These are phyloP conservation scores for Spinus olivaceus DNA, from an alignment of 2,797 vertebrate genomes.

Conservation along the genomic window DNA sequence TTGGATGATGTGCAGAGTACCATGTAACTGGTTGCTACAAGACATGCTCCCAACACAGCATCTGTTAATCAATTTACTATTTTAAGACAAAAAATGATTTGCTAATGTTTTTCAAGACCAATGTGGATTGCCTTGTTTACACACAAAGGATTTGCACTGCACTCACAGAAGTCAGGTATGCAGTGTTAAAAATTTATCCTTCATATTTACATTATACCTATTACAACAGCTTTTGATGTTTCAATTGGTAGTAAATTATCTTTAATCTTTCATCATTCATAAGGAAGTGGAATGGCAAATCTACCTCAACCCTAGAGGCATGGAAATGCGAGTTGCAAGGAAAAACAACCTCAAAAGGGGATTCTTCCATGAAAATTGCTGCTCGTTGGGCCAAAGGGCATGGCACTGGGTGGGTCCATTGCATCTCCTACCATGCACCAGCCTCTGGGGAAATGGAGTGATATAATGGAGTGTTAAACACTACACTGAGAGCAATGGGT, in stretches of 20 bases:
- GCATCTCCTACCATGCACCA: neutral
- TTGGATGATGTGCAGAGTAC: neutral
- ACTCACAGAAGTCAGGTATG: neutral
- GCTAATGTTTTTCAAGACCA: neutral
- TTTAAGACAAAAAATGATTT: neutral
- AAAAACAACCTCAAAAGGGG: neutral
- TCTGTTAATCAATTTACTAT: neutral
- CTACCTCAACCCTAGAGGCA: accelerated
- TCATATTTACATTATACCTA: neutral
- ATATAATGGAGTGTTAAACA: neutral
- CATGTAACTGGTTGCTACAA: neutral
- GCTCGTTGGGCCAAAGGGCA: neutral
- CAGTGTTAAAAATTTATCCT: neutral
- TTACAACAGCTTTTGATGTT: neutral
- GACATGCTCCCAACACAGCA: neutral
- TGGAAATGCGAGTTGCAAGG: neutral
- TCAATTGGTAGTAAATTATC: neutral
- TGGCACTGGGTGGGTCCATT: neutral
- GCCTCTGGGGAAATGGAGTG: neutral
- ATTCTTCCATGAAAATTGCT: neutral
- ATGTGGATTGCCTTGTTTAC: neutral
- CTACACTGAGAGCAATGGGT: neutral
- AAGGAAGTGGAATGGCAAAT: neutral
- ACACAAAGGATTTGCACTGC: neutral
- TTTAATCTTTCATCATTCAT: neutral